Base-by-base conservation (phyloP, 2,113 vertebrate species). In the Pygathrix nemaeus region DNA sequence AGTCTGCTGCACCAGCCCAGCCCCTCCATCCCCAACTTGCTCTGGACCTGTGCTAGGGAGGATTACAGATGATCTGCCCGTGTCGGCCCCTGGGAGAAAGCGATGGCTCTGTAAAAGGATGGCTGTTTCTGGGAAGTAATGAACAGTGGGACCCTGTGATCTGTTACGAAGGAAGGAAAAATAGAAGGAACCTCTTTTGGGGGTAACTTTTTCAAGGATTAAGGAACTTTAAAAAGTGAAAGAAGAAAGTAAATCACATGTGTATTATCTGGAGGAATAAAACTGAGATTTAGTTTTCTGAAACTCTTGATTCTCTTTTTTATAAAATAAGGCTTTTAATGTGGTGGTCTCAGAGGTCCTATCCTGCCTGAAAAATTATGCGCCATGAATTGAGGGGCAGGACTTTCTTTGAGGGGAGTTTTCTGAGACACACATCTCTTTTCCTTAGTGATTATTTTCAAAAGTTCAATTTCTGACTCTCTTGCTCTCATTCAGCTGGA, bases 331-430 rank as follows among this genome's bases (percentile, higher is more conserved):
- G 78, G 30, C 45, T 85, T 59, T 50, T 30, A 38, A 38, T 8
- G 13, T 57, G 40, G 20, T 40, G 27, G 32, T 48, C 72, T 88
- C 82, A 2, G 20, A 30, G 66, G 64, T 59, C 72, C 57, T 30
- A 57, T 35, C 35, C 88, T n/a, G 14, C 40, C 68, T 14, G 6
- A 30, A 76, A 16, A 73, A 70, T 73, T 25, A 1, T 4, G 8
- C 5, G 0, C 6, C 0, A 1, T 18, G 1, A 35, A 27, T 1
- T 0, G 3, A 89, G 48, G 64, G 30, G 48, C 38, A 40, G 30
- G 30, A 1, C 45, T 59, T 57, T 66, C 52, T 84, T 50, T 23
- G 18, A 17, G 50, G 17, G 40, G 30, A 59, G 82, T 82, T 73
- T 50, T 68, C 93, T 38, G 35, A 76, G 59, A 87, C 23, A 75